phyloP scores from a whole-genome alignment of 2,797 vertebrate genomes.

The Rousettus madagascariensis region DNA sequence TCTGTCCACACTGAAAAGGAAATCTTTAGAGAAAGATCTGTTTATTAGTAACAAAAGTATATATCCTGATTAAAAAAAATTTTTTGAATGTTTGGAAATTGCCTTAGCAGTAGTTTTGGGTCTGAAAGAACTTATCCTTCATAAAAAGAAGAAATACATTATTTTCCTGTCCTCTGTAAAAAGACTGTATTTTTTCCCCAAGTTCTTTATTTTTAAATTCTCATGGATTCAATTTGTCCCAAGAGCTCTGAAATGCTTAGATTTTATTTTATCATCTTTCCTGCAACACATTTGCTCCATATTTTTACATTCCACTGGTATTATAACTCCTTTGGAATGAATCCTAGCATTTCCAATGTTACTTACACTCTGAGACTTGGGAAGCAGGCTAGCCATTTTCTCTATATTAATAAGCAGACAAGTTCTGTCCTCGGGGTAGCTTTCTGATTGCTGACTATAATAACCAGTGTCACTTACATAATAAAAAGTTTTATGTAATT shows the following conservation, averaged over 20 bases:
- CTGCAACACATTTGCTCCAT: conserved; percentile 62
- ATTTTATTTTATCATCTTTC: conserved; percentile 65
- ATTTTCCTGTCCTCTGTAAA: conserved; percentile 54
- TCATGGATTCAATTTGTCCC: conserved; percentile 56
- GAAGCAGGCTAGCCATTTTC: conserved; percentile 69
- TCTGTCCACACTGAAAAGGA: neutral
- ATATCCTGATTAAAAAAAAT: neutral
- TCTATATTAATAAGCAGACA: conserved; percentile 69
- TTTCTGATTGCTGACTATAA: conserved; percentile 81
- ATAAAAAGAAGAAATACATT: conserved; percentile 35
- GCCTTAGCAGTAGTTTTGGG: neutral
- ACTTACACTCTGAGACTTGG: conserved; percentile 41
- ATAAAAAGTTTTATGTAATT: conserved; percentile 83
- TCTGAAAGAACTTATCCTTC: conserved; percentile 10
- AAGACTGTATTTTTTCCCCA: conserved; percentile 12
- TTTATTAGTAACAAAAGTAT: neutral
- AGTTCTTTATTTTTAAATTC: conserved; percentile 64
- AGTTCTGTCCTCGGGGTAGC: conserved; percentile 74
- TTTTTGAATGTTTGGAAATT: neutral
- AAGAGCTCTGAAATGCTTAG: conserved; percentile 63
- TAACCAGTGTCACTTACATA: conserved; percentile 82
- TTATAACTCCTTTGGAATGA: conserved; percentile 64
- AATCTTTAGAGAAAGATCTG: neutral
- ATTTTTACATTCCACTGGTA: conserved; percentile 18
- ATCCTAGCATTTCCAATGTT: conserved; percentile 60